Percentiles rank a stretch among this genome's conserved stretches.
phyloP scores from a whole-genome alignment of 2,888 invertebrate genomes.

The Lasius fuliginosus region DNA sequence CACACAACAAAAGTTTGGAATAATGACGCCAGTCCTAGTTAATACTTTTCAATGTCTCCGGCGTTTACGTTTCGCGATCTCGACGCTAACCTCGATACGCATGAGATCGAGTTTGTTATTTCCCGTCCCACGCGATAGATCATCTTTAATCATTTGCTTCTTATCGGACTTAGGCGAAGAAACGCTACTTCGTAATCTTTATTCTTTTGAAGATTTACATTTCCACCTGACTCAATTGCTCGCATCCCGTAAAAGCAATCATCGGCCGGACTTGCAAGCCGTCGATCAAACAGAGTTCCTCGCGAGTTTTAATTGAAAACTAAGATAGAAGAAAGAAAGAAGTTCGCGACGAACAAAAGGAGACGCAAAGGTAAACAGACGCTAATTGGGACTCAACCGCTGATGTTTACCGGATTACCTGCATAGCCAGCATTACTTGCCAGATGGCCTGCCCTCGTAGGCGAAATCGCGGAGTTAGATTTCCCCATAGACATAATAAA shows the following conservation, averaged over 20 bases:
- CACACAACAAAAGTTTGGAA: conserved; percentile 27
- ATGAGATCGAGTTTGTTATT: conserved; percentile 1
- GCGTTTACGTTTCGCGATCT: conserved; percentile 13
- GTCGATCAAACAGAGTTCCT: conserved; percentile 55
- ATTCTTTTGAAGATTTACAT: conserved; percentile 58
- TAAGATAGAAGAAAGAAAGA: conserved; percentile 59
- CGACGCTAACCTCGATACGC: conserved; percentile 6
- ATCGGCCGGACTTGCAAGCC: conserved; percentile 14
- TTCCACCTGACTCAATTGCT: conserved; percentile 59
- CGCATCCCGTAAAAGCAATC: conserved; percentile 56
- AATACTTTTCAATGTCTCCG: conserved; percentile 16
- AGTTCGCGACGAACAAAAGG: conserved; percentile 62
- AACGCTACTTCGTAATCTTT: conserved; percentile 3
- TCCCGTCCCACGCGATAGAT: background rate
- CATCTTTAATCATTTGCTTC: conserved; percentile 23
- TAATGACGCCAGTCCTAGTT: conserved; percentile 17
- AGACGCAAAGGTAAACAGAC: conserved; percentile 76
- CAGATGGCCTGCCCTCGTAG: conserved; percentile 75
- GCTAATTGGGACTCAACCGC: conserved; percentile 80
- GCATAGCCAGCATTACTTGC: conserved; percentile 67
- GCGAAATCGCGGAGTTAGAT: conserved; percentile 77
- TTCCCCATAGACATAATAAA: conserved; percentile 84
- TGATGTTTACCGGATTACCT: conserved; percentile 77
- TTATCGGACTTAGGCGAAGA: conserved; percentile 3
- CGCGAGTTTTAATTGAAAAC: conserved; percentile 73